Conservation (phyloP, 53 echinoderm and acorn worm genomes). For the Zoroaster sp. region DNA sequence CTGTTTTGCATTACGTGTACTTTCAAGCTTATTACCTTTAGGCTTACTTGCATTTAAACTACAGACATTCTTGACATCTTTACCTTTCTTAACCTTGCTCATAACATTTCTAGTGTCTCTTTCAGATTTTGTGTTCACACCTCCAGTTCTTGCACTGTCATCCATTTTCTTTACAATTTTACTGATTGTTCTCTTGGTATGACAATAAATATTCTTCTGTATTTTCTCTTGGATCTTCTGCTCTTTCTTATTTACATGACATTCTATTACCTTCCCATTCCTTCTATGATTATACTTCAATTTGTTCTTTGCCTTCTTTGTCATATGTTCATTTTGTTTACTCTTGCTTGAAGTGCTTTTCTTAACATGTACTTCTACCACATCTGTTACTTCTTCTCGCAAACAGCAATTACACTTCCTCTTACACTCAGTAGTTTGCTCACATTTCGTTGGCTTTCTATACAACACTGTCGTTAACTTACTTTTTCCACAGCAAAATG, state of each 20-base stretch:
- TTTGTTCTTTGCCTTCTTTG: not conserved
- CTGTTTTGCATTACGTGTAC: not conserved
- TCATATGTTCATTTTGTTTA: not conserved
- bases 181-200: not conserved
- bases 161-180: not conserved
- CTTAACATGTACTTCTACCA: not conserved
- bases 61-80: not conserved
- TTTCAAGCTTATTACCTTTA: no score
- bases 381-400: no score
- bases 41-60: not conserved
- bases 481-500: no score
- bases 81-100: not conserved
- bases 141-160: not conserved
- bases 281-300: not conserved
- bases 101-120: not conserved
- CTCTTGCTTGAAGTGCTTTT: not conserved
- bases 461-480: no score
- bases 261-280: not conserved
- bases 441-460: no score
- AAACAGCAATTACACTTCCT: no score
- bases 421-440: no score
- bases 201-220: not conserved
- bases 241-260: not conserved
- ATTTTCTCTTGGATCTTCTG: not conserved
- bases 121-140: not conserved